Base-by-base conservation (phyloP, 2,797 vertebrate genomes). In the Trachurus trachurus region DNA sequence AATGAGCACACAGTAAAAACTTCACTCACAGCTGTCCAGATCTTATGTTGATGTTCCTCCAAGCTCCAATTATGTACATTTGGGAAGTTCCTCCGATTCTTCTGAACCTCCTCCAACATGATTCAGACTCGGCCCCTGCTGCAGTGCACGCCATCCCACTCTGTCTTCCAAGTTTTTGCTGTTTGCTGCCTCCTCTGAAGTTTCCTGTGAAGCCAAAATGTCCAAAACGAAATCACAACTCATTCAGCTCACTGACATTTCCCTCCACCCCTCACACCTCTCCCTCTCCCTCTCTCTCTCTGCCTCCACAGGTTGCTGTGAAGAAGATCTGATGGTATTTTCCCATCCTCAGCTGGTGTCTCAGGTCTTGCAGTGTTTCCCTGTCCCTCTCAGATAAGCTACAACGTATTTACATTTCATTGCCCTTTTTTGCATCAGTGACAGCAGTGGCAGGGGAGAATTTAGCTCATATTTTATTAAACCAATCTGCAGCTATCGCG, bases 381-480 rank as follows among this genome's bases (percentile, higher is more conserved):
- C 21, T 29, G 66, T 64, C 68, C 64, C 53, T 47, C 40, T 54
- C 29, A 53, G 74, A 56, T n/a, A 47, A 21, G 72, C 45, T 45
- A 53, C 11, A 4, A 29, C 29, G 65, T 89, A 78, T 90, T 89
- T 86, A 87, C 84, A 81, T 88, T 83, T 63, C 70, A 66, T 76
- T 85, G 83, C 78, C 85, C 75, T 64, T 80, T 83, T 90, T 88
- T 87, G 84, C 80, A 77, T 86, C 85, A 81, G 83, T 81, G 82
- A 78, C 87, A 87, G 84, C 62, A 53, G 74, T 61, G 75, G 60
- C 88, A 79, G 50, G 85, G 81, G 81, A 86, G 78, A 85, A 85
- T 91, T 93, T 90, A 89, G 77, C 83, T 90, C 84, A 88, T 91
- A 76, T 89, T 90, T 93, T 91, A 89, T 93, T 87, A 81, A 93